Base-by-base conservation (phyloP, 1,140 invertebrate species). In the Ostrea denselamellosa region DNA sequence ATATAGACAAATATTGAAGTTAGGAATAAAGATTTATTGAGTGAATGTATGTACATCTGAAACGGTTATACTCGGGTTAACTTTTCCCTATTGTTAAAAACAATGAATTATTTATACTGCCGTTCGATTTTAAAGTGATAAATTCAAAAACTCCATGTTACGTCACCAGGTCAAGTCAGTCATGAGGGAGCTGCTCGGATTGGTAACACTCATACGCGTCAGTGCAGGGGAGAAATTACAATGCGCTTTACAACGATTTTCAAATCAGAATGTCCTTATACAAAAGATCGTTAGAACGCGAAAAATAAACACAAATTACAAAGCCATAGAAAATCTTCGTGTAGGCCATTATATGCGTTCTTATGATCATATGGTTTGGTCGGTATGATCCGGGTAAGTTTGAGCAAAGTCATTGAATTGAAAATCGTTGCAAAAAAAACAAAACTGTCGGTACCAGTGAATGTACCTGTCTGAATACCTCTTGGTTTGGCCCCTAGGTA, bases 401-500 rank as follows among this genome's bases (percentile, higher is more conserved):
- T 19, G 56, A 62, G 14, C n/a, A n/a, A 62, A 62, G 14, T 19
- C 68, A 8, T 22, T 82, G 14, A 8, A 8, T n/a, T n/a, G 22
- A 53, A 83, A 52, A 83, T 83, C 14, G 17, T 28, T 83, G 52
- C n/a, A 83, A 44, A 19, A 34, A 17, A n/a, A n/a, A n/a, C n/a
- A n/a, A n/a, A 52, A 25, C 28, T 10, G 19, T 83, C 82, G 82
- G 52, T 83, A 54, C 82, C 52, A 10, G 22, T 52, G 8, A n/a
- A 88, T 87, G 65, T 89, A 92, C 91, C 90, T 88, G 91, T 85
- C 68, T 90, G 89, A 58, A 92, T 93, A 86, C 92, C 92, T 95
- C 98, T 96, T 81, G 98, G 98, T 95, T 99, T 99, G 51, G 98
- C 98, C 92, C 98, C 99, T 87, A 99, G 96, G 94, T 99, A 99